Conservation (phyloP, 30 jellyfish, hydroid and myxozoan species). For the Turritopsis dohrnii region DNA sequence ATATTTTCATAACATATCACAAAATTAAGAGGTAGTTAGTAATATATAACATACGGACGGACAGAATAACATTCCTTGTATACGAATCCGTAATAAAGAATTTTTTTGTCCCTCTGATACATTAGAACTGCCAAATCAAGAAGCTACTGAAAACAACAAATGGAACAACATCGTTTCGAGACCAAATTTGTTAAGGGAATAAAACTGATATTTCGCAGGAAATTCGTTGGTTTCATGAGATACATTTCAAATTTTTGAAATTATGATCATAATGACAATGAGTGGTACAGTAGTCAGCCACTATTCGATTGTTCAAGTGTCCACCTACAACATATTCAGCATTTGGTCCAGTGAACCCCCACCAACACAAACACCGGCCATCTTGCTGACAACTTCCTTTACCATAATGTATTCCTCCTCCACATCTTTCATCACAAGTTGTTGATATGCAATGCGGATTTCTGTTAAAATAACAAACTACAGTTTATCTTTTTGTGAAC, state of each 20-base stretch:
- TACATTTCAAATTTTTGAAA: background rate
- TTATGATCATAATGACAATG: conserved; percentile 38
- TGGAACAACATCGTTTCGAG: no score
- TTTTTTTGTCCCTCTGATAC: no score
- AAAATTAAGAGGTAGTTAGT: no score
- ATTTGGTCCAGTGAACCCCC: conserved; percentile 61
- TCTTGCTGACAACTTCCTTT: conserved; percentile 38
- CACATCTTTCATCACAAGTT: conserved; percentile 47
- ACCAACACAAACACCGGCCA: conserved; percentile 53
- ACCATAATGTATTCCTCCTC: conserved; percentile 21
- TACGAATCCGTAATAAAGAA: no score
- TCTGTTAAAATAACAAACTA: background rate
- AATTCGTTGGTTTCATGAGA: background rate
- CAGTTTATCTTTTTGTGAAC: background rate
- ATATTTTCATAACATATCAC: no score
- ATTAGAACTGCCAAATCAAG: no score
- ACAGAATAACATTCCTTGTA: no score
- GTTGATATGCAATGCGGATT: background rate
- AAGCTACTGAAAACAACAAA: no score
- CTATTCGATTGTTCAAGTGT: background rate
- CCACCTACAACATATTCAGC: conserved; percentile 12
- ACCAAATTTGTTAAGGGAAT: no score
- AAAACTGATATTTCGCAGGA: background rate
- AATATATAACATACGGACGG: no score
- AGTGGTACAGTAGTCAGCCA: conserved; percentile 34